Base-by-base conservation (phyloP, 2,797 vertebrate species). In the Adelosebastes latens region DNA sequence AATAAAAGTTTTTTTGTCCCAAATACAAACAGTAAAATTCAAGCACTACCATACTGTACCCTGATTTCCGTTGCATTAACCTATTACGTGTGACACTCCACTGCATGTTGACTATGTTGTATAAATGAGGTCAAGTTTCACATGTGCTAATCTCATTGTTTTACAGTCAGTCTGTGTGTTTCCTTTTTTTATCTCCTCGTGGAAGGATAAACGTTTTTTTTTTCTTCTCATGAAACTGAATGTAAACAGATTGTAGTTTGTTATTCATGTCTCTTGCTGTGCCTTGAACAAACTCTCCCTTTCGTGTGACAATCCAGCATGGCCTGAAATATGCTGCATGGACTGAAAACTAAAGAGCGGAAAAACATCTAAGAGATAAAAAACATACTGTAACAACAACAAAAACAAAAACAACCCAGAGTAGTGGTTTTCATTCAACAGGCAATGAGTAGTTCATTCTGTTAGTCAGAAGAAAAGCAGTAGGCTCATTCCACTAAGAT, bases 261-360 rank as follows among this genome's bases (percentile, higher is more conserved):
- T 90, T 77, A 75, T 83, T 67, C 61, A 49, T 85, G 87, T 95
- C 88, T 94, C 88, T 93, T 93, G 93, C 91, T 94, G 96, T 96
- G 96, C 95, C 95, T 96, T 96, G 90, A 96, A 92, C 81, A 93
- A 39, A 85, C 72, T 72, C 72, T 83, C 85, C 74, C 70, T 82
- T 83, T 84, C 59, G 81, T 95, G 92, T 94, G 95, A 96, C 95
- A 96, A 96, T 95, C 95, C 94, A 95, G 94, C 95, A 96, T 94
- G 95, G 92, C 92, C 95, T 96, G 90, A 93, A 91, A 95, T 92
- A 95, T 95, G 95, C 95, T 95, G 94, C 95, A 95, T 95, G 95
- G 89, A 88, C 90, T 80, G 77, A 91, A 91, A 86, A 84, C 59
- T 85, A 72, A 80, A 56, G 79, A 91, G 78, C 59, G 62, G 77